Percentiles rank a stretch among this genome's conserved stretches.
phyloP scores from a whole-genome alignment of 2,113 vertebrate genomes.

The Engystomops pustulosus region DNA sequence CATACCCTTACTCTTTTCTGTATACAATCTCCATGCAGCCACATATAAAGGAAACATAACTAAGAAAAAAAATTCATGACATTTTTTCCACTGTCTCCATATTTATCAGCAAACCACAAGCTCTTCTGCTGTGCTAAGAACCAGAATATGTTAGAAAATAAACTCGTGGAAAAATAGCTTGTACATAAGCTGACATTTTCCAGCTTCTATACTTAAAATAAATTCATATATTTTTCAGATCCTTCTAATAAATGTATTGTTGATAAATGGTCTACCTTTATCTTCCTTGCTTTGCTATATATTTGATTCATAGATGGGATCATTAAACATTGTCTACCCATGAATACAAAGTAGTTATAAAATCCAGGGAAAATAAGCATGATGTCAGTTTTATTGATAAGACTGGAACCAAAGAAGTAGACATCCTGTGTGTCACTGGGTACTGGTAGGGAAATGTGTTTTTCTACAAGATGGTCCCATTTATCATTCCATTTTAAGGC shows the following conservation, averaged over 20 bases:
- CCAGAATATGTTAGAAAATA: not conserved
- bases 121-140: not conserved
- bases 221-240: slow-evolving; percentile 45
- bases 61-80: not conserved
- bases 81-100: not conserved
- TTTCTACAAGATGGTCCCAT: slow-evolving; percentile 58
- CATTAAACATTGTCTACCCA: slow-evolving; percentile 66
- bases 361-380: slow-evolving; percentile 56
- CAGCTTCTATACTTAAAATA: slow-evolving; percentile 34
- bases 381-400: slow-evolving; percentile 54
- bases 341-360: slow-evolving; percentile 62
- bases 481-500: slow-evolving; percentile 54
- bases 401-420: slow-evolving; percentile 43
- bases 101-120: not conserved
- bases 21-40: too few species aligned
- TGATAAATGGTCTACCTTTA: slow-evolving; percentile 54
- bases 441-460: slow-evolving; percentile 65
- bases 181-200: not conserved
- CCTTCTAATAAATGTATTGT: slow-evolving; percentile 46
- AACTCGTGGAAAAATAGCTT: not conserved
- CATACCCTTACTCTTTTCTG: too few species aligned
- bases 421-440: slow-evolving; percentile 38
- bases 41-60: too few species aligned
- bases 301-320: slow-evolving; percentile 66
- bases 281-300: slow-evolving; percentile 62